These are phyloP conservation scores for Campopleginae sp. DNA, from an alignment of 2,888 invertebrate genomes.

Conservation along the genomic window DNA sequence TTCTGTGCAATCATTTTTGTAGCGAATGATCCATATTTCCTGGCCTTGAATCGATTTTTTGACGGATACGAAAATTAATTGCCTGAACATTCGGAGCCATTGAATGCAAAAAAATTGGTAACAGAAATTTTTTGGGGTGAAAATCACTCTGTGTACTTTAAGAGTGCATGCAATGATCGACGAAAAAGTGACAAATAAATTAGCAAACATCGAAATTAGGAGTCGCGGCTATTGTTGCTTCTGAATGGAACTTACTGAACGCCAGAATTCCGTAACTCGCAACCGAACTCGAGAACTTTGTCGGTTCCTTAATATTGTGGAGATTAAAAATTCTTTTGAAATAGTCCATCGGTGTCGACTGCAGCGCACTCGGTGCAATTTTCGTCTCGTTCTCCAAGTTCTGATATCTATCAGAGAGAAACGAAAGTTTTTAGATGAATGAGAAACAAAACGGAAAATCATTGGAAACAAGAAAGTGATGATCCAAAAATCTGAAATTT, in stretches of 20 bases:
- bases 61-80: too few species aligned
- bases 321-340: slow-evolving; percentile 89
- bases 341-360: slow-evolving; percentile 72
- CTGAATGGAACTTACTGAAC: slow-evolving; percentile 85
- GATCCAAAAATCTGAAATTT: background rate
- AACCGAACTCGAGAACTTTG: slow-evolving; percentile 87
- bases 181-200: background rate
- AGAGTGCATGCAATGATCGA: too few species aligned
- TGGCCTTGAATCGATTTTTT: too few species aligned
- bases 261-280: slow-evolving; percentile 87
- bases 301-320: slow-evolving; percentile 89
- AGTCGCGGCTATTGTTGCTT: background rate
- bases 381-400: slow-evolving; percentile 71
- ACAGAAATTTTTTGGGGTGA: too few species aligned
- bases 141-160: too few species aligned
- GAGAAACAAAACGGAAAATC: slow-evolving; percentile 6
- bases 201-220: background rate
- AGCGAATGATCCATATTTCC: too few species aligned
- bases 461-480: background rate
- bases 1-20: too few species aligned
- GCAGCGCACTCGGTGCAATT: slow-evolving; percentile 72
- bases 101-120: too few species aligned
- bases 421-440: background rate
- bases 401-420: slow-evolving; percentile 74
- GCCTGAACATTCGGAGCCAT: too few species aligned